These are phyloP conservation scores for Eucidaris tribuloides DNA, from an alignment of 35 echinoderm and acorn worm genomes.

Conservation along the genomic window DNA sequence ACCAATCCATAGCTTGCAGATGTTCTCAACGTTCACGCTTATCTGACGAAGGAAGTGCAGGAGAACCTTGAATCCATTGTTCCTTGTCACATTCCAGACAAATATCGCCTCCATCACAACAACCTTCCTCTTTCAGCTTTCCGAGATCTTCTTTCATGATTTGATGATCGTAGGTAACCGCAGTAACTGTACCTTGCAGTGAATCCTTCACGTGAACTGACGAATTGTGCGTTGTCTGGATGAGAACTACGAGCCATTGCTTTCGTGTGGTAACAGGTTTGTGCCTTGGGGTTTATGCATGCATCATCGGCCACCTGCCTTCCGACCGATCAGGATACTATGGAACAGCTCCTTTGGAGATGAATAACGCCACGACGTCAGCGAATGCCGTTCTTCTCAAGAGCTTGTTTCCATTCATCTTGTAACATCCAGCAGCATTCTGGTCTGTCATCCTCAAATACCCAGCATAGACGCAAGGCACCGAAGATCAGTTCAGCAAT, in stretches of 20 bases:
- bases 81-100: conserved; percentile 32
- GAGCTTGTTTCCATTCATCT: conserved; percentile 46
- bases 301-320: conserved; percentile 26
- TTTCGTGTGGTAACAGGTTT: conserved; percentile 15
- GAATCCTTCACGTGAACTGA: background rate
- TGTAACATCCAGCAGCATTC: conserved; percentile 77
- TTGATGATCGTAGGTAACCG: conserved; percentile 19
- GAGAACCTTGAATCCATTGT: conserved; percentile 16
- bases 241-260: conserved; percentile 59
- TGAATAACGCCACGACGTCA: conserved; percentile 74
- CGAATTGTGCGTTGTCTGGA: conserved; percentile 16
- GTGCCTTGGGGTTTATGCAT: background rate
- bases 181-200: background rate
- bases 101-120: conserved; percentile 36
- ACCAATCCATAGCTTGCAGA: conserved; percentile 71
- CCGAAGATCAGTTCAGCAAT: conserved; percentile 85
- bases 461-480: conserved; percentile 76
- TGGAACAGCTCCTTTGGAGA: conserved; percentile 81
- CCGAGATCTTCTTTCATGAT: conserved; percentile 14
- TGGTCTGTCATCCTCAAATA: conserved; percentile 69
- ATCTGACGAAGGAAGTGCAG: conserved; percentile 50
- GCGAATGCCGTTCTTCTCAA: conserved; percentile 55
- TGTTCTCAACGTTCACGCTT: conserved; percentile 31
- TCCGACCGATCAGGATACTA: conserved; percentile 65
- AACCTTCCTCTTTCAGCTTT: conserved; percentile 9